Base-by-base conservation (phyloP, 2,113 vertebrate genomes). In the Mionectes macconnelli region DNA sequence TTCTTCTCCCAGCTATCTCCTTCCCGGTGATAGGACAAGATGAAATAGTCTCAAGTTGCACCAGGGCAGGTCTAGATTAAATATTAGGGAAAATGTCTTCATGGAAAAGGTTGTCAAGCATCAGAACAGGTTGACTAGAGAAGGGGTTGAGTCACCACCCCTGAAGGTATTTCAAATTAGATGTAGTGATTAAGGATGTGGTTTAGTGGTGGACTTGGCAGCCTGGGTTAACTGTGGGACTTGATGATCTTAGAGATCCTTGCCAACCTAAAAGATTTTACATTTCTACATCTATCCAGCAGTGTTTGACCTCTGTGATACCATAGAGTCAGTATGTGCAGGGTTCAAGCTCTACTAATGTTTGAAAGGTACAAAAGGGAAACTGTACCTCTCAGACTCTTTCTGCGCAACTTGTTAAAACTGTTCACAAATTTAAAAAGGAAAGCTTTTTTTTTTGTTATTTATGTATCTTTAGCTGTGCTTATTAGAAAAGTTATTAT, bases 301-400 rank as follows among this genome's bases (percentile, higher is more conserved):
- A 0, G 14, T 57, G 20, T 30, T 49, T 40, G 27, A 57, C 73
- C 45, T 19, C 79, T 4, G 0, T 33, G 33, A 50, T 42, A 40
- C 20, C 20, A 37, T 14, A 6, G 0, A 1, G 37, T 52, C 59
- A 68, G 4, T 8, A 15, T 0, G 0, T 6, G 18, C 13, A 53
- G 23, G 16, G 42, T 35, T 8, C 0, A 10, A 85, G 25, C 7
- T 3, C 5, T 22, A 10, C n/a, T 23, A 6, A 24, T 66, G 53
- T 70, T 42, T 22, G 70, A 55, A 67, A 42, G 8, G 21, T 20
- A 44, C 47, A 57, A 24, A 52, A 3, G 14, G 24, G 14, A 45
- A 42, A 69, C 15, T 53, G 5, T 20, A 24, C 24, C 39, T 63
- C 44, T 62, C 70, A 31, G 25, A 49, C 5, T 42, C 12, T 23